Base-by-base conservation (phyloP, 2,113 vertebrate species). In the Egretta garzetta region DNA sequence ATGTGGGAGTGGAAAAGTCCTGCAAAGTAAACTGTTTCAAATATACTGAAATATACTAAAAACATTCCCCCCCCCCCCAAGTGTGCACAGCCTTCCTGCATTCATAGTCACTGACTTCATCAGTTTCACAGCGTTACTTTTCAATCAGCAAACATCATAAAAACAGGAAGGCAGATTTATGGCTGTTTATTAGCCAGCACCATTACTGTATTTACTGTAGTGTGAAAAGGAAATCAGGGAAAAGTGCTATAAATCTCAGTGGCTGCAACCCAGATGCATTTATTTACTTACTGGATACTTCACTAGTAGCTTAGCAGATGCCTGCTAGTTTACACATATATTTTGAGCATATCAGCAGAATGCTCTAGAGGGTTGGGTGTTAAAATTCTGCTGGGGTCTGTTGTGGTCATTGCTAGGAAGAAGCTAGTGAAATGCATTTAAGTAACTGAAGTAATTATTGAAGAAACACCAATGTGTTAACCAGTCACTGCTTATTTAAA, bases 161-260 rank as follows among this genome's bases (percentile, higher is more conserved):
- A 95, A 91, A 87, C 73, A 94, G 91, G 91, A 93, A 95, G 63
- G 94, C 76, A 97, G 95, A 97, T 97, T 97, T 96, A 96, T 90
- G 84, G 66, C 93, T 96, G 89, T 95, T 96, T 97, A 97, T 97
- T 97, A 97, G 94, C 89, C 94, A 96, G 93, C 81, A 91, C 91
- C 91, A 94, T 97, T 97, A 95, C 91, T 96, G 93, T 96, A 96
- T 96, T 97, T 97, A 97, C 94, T 97, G 94, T 96, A 97, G 96
- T 96, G 96, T 96, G 96, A 96, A 97, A 94, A 96, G 86, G 91
- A 97, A 96, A 96, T 96, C 74, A 6, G 87, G 66, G 39, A 75
- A 84, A 84, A 93, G 89, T 87, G 86, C 86, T 96, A 94, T 96
- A 97, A 96, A 97, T 96, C 97, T 97, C 70, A 23, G 89, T 87